Percentiles rank a stretch among this genome's conserved stretches.
Evolutionary conservation across 2,888 invertebrate species (phyloP).

Genomic region (Gerris lacustris): DNA sequence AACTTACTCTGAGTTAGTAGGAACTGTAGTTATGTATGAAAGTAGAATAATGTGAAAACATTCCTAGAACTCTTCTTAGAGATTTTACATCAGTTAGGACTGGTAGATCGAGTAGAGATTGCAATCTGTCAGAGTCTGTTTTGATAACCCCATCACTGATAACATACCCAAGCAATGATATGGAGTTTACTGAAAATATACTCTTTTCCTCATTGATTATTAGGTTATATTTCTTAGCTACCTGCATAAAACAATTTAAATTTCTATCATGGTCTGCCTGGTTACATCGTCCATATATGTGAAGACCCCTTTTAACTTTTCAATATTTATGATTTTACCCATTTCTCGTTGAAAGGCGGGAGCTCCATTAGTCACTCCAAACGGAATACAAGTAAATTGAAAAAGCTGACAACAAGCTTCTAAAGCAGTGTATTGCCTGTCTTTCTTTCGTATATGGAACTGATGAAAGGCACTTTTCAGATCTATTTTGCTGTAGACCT

Average conservation of each 20-base stretch:
- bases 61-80: too few species aligned
- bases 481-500: conserved; percentile 6
- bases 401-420: conserved; percentile 8
- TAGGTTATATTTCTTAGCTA: conserved; percentile 16
- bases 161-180: conserved; percentile 7
- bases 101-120: too few species aligned
- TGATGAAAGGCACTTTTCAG: conserved; percentile 17
- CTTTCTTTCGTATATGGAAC: background rate
- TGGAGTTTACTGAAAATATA: conserved; percentile 10
- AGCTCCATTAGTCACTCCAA: conserved; percentile 13
- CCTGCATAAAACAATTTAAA: conserved; percentile 12
- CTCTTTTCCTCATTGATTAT: conserved; percentile 16
- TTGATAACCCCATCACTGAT: too few species aligned
- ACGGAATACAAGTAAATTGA: conserved; percentile 7
- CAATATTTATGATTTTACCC: conserved; percentile 11
- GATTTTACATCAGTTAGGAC: too few species aligned
- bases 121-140: too few species aligned
- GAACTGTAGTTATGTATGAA: too few species aligned
- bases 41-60: too few species aligned
- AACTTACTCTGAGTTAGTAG: too few species aligned
- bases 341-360: conserved; percentile 3
- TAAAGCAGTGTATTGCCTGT: background rate
- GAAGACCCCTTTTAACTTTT: conserved; percentile 18
- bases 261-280: conserved; percentile 20
- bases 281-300: conserved; percentile 21